These are phyloP conservation scores for Rotaria sp. DNA, from an alignment of 2,888 invertebrate genomes.

Conservation along the genomic window DNA sequence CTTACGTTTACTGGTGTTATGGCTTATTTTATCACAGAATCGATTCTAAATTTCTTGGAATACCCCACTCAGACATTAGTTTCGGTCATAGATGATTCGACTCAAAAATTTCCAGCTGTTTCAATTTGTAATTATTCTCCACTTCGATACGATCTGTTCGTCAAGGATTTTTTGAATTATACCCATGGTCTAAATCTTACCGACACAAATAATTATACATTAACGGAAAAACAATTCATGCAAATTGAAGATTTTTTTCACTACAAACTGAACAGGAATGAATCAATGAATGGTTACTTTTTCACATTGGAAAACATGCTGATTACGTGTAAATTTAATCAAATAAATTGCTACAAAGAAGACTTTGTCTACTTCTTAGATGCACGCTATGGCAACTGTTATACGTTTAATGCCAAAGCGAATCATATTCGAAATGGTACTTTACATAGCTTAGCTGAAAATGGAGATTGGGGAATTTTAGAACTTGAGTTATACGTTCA, in stretches of 20 bases:
- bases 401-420: background rate
- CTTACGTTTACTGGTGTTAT: background rate
- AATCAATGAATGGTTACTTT: background rate
- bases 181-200: background rate
- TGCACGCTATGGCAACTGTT: background rate
- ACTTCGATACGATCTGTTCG: background rate
- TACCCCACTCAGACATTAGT: slow-evolving; percentile 19
- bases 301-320: background rate
- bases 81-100: slow-evolving; percentile 7
- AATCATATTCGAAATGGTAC: background rate
- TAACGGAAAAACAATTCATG: background rate
- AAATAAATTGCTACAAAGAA: background rate
- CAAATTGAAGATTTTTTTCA: background rate
- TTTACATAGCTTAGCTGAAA: background rate
- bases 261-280: background rate
- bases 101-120: slow-evolving; percentile 26
- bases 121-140: slow-evolving; percentile 33
- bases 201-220: background rate
- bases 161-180: background rate
- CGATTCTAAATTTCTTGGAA: background rate
- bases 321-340: background rate
- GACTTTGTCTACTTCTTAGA: background rate
- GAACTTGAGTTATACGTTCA: background rate
- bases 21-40: slow-evolving; percentile 20
- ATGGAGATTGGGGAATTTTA: background rate